Evolutionary conservation across 2,797 vertebrate genomes (phyloP).

Genomic region (Oryzias sinensis): DNA sequence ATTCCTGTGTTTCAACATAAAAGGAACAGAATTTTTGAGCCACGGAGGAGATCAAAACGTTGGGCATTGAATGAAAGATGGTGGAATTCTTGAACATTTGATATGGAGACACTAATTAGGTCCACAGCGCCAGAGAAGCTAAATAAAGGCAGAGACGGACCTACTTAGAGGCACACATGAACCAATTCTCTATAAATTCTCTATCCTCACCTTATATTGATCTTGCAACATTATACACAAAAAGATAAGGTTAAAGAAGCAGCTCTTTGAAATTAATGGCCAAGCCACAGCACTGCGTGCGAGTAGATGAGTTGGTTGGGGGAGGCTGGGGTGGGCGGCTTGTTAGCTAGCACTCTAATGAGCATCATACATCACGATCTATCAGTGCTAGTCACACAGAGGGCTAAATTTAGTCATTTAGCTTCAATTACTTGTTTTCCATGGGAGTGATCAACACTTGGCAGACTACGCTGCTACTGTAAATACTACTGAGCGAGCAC

Average conservation of each 20-base stretch:
- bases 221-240: neutral
- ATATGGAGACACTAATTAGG: no score
- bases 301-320: neutral
- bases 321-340: neutral
- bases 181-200: neutral
- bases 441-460: conserved; percentile 62
- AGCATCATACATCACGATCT: conserved; percentile 62
- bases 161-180: no score
- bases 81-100: no score
- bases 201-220: neutral
- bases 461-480: conserved; percentile 18
- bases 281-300: neutral
- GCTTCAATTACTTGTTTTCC: conserved; percentile 62
- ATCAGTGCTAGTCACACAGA: conserved; percentile 61
- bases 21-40: no score
- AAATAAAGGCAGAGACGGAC: no score
- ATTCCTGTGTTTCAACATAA: no score
- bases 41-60: no score
- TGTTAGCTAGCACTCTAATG: conserved; percentile 51
- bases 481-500: conserved; percentile 12
- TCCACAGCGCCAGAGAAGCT: no score
- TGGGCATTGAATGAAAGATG: no score
- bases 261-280: conserved; percentile 29
- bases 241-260: conserved; percentile 4
- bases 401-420: conserved; percentile 67